Evolutionary conservation across 2,797 vertebrate genomes (phyloP).

Genomic region (Lagodon rhomboides): DNA sequence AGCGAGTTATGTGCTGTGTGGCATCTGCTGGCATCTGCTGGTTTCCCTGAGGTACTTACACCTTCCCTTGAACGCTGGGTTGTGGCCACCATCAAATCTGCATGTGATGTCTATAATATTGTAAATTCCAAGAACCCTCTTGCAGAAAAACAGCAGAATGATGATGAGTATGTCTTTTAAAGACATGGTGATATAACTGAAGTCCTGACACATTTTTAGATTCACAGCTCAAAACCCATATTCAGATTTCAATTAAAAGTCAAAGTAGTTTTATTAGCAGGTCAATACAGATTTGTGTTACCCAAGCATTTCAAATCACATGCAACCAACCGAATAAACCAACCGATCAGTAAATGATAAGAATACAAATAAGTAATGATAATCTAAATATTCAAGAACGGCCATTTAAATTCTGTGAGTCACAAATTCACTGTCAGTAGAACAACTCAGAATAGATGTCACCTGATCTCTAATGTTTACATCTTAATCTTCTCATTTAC

Average conservation of each 20-base stretch:
- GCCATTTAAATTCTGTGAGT: background rate
- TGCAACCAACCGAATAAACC: too few relatives aligned
- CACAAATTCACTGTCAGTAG: background rate
- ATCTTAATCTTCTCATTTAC: background rate
- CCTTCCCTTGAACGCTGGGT: background rate
- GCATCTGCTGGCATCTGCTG: conserved; percentile 56
- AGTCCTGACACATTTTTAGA: background rate
- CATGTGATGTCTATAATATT: background rate
- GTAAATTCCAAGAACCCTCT: background rate
- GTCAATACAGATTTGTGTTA: too few relatives aligned
- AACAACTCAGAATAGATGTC: too few relatives aligned
- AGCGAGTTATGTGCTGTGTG: background rate
- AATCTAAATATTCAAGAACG: too few relatives aligned
- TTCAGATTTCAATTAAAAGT: too few relatives aligned
- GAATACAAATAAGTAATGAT: too few relatives aligned
- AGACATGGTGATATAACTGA: background rate
- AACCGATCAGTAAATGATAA: too few relatives aligned
- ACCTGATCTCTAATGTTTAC: background rate
- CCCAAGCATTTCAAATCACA: too few relatives aligned
- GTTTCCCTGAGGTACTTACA: background rate
- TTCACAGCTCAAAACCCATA: background rate
- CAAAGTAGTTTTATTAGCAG: too few relatives aligned
- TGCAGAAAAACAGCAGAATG: background rate
- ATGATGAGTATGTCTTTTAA: background rate
- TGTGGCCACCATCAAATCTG: background rate